Percentiles rank a stretch among this genome's conserved stretches.
Evolutionary conservation across 2,797 vertebrate species (phyloP).

Genomic region (Amazona finschi): DNA sequence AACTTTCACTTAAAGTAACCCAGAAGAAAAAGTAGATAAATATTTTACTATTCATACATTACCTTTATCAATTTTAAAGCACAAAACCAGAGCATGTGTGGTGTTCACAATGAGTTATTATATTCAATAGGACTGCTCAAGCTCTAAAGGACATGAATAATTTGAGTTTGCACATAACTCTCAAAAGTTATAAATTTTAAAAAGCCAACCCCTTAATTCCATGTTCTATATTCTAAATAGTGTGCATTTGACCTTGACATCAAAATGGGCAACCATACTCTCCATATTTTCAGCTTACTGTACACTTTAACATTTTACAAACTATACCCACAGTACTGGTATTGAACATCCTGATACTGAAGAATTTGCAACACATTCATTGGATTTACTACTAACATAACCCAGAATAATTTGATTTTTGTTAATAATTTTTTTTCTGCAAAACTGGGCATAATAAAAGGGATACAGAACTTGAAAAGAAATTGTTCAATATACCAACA

Average conservation of each 20-base stretch:
- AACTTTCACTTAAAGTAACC: neutral
- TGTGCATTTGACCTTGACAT: neutral
- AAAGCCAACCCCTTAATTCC: neutral
- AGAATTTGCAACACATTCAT: neutral
- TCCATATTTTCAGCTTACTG: neutral
- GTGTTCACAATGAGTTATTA: neutral
- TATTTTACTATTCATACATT: neutral
- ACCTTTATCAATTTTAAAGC: neutral
- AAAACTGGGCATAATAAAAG: neutral
- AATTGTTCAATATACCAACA: neutral
- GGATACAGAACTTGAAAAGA: neutral
- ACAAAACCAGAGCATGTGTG: neutral
- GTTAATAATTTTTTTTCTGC: neutral
- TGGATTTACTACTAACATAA: neutral
- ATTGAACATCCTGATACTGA: neutral
- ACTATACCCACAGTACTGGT: neutral
- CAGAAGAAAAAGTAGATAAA: neutral
- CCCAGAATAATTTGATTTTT: neutral
- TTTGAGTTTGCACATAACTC: neutral
- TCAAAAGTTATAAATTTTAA: neutral
- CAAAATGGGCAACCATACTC: neutral
- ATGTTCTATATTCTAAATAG: neutral
- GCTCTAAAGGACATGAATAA: neutral
- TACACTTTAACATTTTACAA: neutral
- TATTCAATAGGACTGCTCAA: neutral